Evolutionary conservation across 2,888 invertebrate species (phyloP).

Genomic region (Luffia ferchaultella): DNA sequence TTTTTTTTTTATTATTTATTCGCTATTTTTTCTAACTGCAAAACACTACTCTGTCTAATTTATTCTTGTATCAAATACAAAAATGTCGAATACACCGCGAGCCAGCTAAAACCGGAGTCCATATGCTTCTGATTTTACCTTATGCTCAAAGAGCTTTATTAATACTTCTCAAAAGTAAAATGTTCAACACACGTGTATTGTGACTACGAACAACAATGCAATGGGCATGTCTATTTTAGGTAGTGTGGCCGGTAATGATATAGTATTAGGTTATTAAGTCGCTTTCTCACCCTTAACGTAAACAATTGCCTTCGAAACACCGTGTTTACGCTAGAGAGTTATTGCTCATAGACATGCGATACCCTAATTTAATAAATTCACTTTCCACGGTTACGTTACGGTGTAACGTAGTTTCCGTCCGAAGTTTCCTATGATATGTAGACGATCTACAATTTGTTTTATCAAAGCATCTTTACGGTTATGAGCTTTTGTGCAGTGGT

Average conservation of each 20-base stretch:
- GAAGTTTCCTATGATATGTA: no score
- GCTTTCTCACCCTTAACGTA: conserved; percentile 2
- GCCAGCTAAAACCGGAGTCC: no score
- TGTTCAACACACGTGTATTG: no score
- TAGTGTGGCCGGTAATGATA: conserved; percentile 1
- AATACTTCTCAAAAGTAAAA: no score
- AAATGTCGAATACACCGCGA: no score
- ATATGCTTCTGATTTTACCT: no score
- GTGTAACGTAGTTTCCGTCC: background rate
- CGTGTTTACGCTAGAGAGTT: background rate
- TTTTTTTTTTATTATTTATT: no score
- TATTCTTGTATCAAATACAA: no score
- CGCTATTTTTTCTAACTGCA: no score
- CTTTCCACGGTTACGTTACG: conserved; percentile 16
- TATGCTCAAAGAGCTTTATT: no score
- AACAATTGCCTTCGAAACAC: conserved; percentile 1
- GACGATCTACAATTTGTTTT: background rate
- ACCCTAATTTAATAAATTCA: conserved; percentile 30
- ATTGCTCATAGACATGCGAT: conserved; percentile 4
- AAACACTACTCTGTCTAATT: no score
- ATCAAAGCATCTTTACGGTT: background rate
- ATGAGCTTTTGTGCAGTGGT: background rate
- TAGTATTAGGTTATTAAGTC: conserved; percentile 1
- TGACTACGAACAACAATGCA: background rate
- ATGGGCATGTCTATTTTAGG: background rate